Percentiles rank a stretch among this genome's conserved stretches.
Conservation (phyloP, 2,888 invertebrate genomes). For the Drosophila infuscata region DNA sequence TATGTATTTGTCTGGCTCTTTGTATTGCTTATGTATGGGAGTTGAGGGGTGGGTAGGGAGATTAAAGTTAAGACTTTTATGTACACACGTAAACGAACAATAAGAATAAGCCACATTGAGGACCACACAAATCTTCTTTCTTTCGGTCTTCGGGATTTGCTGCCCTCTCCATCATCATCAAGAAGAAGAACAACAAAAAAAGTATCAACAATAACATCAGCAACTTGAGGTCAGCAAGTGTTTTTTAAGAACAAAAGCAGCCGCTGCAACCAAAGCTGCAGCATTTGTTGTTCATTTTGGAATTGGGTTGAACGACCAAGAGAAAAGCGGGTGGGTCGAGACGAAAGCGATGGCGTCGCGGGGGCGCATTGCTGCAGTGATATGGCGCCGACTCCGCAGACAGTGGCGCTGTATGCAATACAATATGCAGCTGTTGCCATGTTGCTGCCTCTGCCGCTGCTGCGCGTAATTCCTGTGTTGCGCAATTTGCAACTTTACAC, state of each 20-base stretch:
- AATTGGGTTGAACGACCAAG: constrained; percentile 74
- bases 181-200: constrained; percentile 2
- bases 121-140: constrained; percentile 59
- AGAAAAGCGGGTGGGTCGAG: constrained; percentile 47
- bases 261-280: constrained; percentile 28
- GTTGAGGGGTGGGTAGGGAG: neutral
- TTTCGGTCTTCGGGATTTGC: constrained; percentile 36
- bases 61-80: constrained; percentile 27
- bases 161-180: constrained; percentile 50
- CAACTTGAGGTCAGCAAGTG: constrained; percentile 66
- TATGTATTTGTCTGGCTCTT: constrained; percentile 13
- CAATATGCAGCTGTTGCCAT: constrained; percentile 44
- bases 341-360: constrained; percentile 13
- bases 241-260: constrained; percentile 69
- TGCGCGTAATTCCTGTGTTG: constrained; percentile 33
- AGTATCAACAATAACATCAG: constrained; percentile 21
- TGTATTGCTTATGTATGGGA: neutral
- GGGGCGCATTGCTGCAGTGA: constrained; percentile 32
- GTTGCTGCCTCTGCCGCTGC: constrained; percentile 2
- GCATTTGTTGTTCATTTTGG: constrained; percentile 22
- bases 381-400: constrained; percentile 50
- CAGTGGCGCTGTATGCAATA: constrained; percentile 37
- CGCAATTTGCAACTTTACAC: constrained; percentile 29
- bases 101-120: constrained; percentile 26
- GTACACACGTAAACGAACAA: constrained; percentile 40